A percentile compares a stretch with the other conserved stretches of the same genome.
phyloP scores from a whole-genome alignment of 2,888 invertebrate genomes.

The Heteropelma amictum region DNA sequence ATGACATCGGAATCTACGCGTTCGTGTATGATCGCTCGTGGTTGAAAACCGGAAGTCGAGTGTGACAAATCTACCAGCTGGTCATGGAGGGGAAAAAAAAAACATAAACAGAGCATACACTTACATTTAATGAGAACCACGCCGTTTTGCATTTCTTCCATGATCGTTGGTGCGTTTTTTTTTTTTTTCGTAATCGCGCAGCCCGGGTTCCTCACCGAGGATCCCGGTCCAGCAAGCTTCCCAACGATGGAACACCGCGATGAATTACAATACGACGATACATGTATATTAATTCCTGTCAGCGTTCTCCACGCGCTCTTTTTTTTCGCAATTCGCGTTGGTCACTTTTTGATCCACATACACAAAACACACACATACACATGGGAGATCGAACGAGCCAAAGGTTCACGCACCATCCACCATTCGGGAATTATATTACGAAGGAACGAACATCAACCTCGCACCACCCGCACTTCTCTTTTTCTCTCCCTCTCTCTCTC shows the following conservation, averaged over 20 bases:
- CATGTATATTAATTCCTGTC: background rate
- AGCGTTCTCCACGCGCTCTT: background rate
- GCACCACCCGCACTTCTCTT: too few relatives aligned
- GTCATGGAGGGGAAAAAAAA: background rate
- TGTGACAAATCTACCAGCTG: background rate
- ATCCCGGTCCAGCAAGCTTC: constrained; percentile 12
- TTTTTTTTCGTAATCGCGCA: constrained; percentile 69
- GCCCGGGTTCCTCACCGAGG: constrained; percentile 9
- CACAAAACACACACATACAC: background rate
- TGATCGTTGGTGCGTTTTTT: too few relatives aligned
- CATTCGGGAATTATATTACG: background rate
- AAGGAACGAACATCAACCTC: background rate
- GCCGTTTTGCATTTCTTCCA: constrained; percentile 86
- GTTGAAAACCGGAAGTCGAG: background rate
- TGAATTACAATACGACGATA: background rate
- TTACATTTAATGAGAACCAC: constrained; percentile 87
- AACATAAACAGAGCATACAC: constrained; percentile 70
- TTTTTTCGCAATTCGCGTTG: background rate
- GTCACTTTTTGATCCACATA: too few relatives aligned
- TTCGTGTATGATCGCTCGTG: too few relatives aligned
- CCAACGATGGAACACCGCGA: background rate
- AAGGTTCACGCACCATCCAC: constrained; percentile 5
- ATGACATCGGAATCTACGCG: too few relatives aligned
- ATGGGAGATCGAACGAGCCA: background rate
- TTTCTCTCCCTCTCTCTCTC: too few relatives aligned